Conservation (phyloP, 2,888 invertebrate genomes). For the Deilephila elpenor region DNA sequence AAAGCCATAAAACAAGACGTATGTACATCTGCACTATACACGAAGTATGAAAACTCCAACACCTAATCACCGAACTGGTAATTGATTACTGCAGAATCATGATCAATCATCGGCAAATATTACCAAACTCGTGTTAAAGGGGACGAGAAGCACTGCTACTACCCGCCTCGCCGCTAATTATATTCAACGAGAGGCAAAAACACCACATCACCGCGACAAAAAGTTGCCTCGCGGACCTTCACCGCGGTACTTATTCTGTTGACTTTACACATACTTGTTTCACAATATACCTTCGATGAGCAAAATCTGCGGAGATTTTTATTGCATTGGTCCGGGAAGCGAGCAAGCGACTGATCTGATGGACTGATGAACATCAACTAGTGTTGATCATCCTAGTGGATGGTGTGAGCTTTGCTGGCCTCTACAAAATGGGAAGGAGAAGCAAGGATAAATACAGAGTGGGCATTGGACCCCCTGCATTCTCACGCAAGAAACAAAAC, state of each 20-base stretch:
- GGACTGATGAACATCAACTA: no score
- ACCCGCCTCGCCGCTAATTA: not conserved
- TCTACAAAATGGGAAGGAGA: no score
- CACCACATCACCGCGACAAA: not conserved
- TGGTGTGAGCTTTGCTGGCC: no score
- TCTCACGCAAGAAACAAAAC: no score
- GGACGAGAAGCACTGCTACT: not conserved
- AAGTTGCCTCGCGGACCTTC: not conserved
- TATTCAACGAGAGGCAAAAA: not conserved
- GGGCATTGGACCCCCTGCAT: no score
- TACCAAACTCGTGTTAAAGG: not conserved
- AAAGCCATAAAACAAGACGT: no score
- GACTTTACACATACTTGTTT: not conserved
- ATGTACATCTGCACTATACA: not conserved
- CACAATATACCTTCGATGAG: not conserved
- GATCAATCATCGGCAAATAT: not conserved
- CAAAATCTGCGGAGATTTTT: no score
- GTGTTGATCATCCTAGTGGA: no score
- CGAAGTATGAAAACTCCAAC: not conserved
- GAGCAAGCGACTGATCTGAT: no score
- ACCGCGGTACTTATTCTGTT: not conserved
- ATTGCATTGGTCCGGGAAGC: no score
- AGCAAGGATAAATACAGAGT: no score
- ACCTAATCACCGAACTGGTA: not conserved
- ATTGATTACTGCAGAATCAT: conserved; percentile 11